Percentiles rank a stretch among this genome's conserved stretches.
phyloP scores from a whole-genome alignment of 2,888 invertebrate genomes.

The Cremastobaeus sp. region DNA sequence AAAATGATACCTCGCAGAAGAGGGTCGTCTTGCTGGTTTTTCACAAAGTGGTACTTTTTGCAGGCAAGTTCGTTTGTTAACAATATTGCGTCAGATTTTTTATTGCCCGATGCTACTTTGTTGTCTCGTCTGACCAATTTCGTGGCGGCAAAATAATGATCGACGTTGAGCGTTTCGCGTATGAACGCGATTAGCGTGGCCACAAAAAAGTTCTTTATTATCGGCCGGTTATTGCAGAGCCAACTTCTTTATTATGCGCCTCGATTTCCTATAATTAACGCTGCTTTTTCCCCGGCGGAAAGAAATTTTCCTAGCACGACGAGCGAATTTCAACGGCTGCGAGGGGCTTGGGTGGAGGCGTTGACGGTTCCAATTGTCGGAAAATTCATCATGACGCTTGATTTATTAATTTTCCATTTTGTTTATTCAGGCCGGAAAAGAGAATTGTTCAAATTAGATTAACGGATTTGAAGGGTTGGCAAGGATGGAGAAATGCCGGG shows the following conservation, averaged over 20 bases:
- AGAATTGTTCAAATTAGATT: too few species aligned
- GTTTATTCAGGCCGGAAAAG: too few species aligned
- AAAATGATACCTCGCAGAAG: slow-evolving; percentile 8
- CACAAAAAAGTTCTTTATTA: slow-evolving; percentile 44
- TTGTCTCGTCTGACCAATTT: slow-evolving; percentile 25
- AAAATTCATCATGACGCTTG: too few species aligned
- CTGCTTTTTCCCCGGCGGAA: slow-evolving; percentile 14
- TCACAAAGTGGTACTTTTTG: slow-evolving; percentile 22
- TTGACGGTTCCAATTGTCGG: too few species aligned
- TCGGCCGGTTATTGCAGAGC: slow-evolving; percentile 31
- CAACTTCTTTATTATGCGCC: slow-evolving; percentile 39
- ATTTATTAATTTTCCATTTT: too few species aligned
- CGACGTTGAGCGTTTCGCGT: slow-evolving; percentile 21
- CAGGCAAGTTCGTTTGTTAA: slow-evolving; percentile 11
- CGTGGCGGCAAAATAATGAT: slow-evolving; percentile 33
- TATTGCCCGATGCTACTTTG: slow-evolving; percentile 33
- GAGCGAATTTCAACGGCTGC: too few species aligned
- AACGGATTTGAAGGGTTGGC: too few species aligned
- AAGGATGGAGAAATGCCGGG: too few species aligned
- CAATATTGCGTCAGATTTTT: slow-evolving; percentile 22
- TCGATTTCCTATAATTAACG: slow-evolving; percentile 35
- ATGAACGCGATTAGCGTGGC: slow-evolving; percentile 31
- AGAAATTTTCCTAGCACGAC: too few species aligned
- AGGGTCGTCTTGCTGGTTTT: slow-evolving; percentile 24
- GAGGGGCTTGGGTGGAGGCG: too few species aligned